These are phyloP conservation scores for Apodemia zela DNA, from an alignment of 2,888 invertebrate species.

Conservation along the genomic window DNA sequence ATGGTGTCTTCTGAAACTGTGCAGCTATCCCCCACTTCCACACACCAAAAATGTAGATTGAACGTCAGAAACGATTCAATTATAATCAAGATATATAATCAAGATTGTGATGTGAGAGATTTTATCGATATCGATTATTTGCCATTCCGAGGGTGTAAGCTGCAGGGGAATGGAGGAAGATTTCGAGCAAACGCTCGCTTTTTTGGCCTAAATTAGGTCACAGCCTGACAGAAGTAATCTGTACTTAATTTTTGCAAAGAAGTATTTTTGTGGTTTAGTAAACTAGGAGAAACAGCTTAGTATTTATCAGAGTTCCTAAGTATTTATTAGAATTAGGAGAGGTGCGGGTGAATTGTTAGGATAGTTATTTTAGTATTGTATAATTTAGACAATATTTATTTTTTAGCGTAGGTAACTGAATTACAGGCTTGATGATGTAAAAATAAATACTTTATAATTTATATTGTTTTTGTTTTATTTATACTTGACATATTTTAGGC, in stretches of 20 bases:
- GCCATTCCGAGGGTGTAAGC: background rate
- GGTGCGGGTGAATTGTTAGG: background rate
- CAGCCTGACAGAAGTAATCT: slow-evolving; percentile 62
- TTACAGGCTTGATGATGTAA: no score
- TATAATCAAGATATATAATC: no score
- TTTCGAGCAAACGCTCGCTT: slow-evolving; percentile 36
- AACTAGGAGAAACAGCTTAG: slow-evolving; percentile 17
- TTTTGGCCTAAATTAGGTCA: slow-evolving; percentile 56
- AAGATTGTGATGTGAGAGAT: slow-evolving; percentile 3
- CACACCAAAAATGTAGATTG: slow-evolving; percentile 38
- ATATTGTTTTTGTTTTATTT: no score
- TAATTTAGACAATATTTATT: background rate
- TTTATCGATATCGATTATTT: slow-evolving; percentile 12
- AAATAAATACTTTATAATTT: no score
- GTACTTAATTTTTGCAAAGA: slow-evolving; percentile 53
- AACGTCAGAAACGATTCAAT: slow-evolving; percentile 9
- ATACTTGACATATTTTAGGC: no score
- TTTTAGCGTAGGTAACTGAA: no score
- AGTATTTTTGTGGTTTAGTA: slow-evolving; percentile 42
- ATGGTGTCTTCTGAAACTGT: slow-evolving; percentile 59
- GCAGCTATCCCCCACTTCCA: slow-evolving; percentile 46
- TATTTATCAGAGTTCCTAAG: slow-evolving; percentile 20
- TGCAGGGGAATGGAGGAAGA: background rate
- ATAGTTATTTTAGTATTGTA: slow-evolving; percentile 15
- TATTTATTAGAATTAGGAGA: slow-evolving; percentile 23